phyloP scores from a whole-genome alignment of 2,113 vertebrate species.

The Irena cyanogastra region DNA sequence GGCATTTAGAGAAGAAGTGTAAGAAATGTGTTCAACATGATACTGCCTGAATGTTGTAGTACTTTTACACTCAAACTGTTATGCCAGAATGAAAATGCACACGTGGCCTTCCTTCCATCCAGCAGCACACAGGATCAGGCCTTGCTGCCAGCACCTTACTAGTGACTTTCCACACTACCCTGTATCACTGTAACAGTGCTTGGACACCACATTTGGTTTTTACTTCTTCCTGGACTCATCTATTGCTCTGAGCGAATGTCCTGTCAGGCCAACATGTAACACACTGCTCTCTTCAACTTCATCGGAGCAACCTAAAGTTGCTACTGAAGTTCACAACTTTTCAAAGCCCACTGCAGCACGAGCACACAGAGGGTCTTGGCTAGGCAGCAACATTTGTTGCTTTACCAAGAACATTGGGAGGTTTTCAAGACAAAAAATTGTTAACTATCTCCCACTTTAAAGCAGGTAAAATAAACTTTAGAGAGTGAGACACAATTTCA shows the following conservation, averaged over 20 bases:
- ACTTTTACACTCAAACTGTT: background rate
- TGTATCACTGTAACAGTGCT: background rate
- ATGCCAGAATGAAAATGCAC: background rate
- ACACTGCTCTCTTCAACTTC: background rate
- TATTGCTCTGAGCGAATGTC: background rate
- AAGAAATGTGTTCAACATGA: background rate
- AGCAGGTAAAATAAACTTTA: background rate
- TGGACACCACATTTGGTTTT: background rate
- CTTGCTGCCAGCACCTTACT: background rate
- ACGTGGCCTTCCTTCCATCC: background rate
- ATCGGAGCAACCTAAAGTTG: background rate
- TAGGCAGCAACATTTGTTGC: background rate
- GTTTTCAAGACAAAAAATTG: slow-evolving; percentile 18
- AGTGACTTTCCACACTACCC: background rate
- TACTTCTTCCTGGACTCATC: background rate
- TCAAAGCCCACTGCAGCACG: background rate
- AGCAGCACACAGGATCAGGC: background rate
- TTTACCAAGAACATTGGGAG: background rate
- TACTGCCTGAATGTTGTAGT: background rate
- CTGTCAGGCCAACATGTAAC: background rate
- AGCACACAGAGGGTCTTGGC: background rate
- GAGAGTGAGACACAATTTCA: background rate
- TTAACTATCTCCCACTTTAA: background rate
- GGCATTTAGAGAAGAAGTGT: background rate
- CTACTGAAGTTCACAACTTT: background rate